Evolutionary conservation across 1,140 invertebrate species (phyloP).

Genomic region (Drosophila ambigua): DNA sequence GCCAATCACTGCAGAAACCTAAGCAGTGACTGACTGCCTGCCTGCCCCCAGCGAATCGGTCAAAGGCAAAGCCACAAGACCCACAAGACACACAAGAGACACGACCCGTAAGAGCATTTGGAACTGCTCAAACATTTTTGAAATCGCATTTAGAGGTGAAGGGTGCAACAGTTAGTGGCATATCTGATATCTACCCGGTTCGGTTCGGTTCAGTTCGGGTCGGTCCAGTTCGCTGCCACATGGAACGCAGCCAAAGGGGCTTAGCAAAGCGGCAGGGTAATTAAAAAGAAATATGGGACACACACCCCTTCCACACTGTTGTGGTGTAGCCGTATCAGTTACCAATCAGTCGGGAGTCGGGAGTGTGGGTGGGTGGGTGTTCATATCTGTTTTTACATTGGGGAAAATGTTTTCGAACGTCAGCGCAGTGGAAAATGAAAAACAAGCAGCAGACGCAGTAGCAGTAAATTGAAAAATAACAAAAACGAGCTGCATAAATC

Average conservation of each 20-base stretch:
- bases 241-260: conserved; percentile 7
- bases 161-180: conserved; percentile 63
- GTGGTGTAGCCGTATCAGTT: conserved; percentile 33
- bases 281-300: conserved; percentile 58
- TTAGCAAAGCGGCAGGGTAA: conserved; percentile 50
- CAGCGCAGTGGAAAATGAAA: conserved; percentile 20
- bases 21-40: conserved; percentile 38
- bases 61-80: not conserved
- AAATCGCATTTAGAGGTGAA: conserved; percentile 80
- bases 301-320: not conserved
- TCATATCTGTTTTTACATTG: conserved; percentile 4
- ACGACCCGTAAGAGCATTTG: conserved; percentile 62
- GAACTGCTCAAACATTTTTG: conserved; percentile 76
- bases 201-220: too few relatives aligned
- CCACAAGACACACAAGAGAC: not conserved
- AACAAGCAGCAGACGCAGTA: conserved; percentile 9
- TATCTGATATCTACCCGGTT: conserved; percentile 46
- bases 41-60: not conserved
- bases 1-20: conserved; percentile 42
- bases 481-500: not conserved
- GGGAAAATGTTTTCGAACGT: too few relatives aligned
- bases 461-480: conserved; percentile 42
- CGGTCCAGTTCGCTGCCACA: too few relatives aligned
- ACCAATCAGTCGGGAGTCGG: conserved; percentile 19
- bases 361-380: conserved; percentile 15